Percentiles rank a stretch among this genome's conserved stretches.
These are phyloP conservation scores for Sardinella longiceps DNA, from an alignment of 2,797 vertebrate genomes.

Conservation along the genomic window DNA sequence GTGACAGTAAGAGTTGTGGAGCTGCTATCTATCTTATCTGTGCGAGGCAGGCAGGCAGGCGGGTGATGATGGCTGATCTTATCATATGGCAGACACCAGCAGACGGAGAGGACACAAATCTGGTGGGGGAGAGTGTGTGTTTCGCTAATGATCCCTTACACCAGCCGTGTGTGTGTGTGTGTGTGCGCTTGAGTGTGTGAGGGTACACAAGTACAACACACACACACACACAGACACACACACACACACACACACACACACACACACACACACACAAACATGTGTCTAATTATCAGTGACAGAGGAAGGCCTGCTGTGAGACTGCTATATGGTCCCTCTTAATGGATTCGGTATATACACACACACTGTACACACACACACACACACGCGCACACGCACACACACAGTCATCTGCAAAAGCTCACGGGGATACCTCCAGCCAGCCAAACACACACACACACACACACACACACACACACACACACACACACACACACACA, in stretches of 20 bases:
- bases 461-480: too few relatives aligned
- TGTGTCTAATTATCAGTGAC: constrained; percentile 1
- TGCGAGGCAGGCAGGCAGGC: too few relatives aligned
- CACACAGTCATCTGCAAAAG: constrained; percentile 3
- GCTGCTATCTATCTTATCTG: neutral
- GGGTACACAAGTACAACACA: neutral
- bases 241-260: constrained; percentile 12
- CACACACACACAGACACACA: neutral
- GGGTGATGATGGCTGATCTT: neutral
- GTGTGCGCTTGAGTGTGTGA: neutral
- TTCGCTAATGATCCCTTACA: neutral
- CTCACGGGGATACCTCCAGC: neutral
- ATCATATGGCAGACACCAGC: neutral
- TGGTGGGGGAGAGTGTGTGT: neutral
- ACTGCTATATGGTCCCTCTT: neutral
- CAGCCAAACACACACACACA: neutral
- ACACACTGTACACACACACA: neutral
- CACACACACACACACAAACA: constrained; percentile 14
- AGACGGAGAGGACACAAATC: neutral
- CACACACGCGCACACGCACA: constrained; percentile 17
- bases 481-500: neutral
- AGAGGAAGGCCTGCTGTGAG: constrained; percentile 6
- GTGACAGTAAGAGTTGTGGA: neutral
- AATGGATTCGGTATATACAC: neutral
- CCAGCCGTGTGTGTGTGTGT: neutral